Evolutionary conservation across 2,113 vertebrate species (phyloP).

Genomic region (Brienomyrus longianalis): DNA sequence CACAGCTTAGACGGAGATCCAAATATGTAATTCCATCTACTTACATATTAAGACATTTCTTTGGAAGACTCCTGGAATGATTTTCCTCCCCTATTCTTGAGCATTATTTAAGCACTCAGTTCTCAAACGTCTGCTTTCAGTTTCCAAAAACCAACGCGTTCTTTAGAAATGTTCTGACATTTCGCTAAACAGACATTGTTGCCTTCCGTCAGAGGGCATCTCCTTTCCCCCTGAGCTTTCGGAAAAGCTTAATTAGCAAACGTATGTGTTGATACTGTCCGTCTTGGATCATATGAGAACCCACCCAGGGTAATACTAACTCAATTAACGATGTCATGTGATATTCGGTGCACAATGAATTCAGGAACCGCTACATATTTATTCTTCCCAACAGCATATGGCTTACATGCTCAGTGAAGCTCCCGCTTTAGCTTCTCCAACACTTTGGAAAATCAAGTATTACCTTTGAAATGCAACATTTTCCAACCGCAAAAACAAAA

Average conservation of each 20-base stretch:
- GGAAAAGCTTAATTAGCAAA: not conserved
- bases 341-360: not conserved
- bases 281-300: not conserved
- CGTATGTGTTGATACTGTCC: not conserved
- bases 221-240: not conserved
- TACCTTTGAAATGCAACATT: not conserved
- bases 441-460: not conserved
- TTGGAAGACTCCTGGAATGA: conserved; percentile 61
- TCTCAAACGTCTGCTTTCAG: not conserved
- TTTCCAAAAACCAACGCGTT: not conserved
- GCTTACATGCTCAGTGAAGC: not conserved
- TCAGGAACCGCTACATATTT: not conserved
- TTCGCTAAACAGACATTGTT: not conserved
- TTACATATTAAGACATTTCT: conserved; percentile 38
- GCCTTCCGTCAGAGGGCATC: not conserved
- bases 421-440: not conserved
- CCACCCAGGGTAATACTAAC: not conserved
- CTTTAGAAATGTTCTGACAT: not conserved
- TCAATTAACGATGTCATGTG: not conserved
- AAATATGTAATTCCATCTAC: conserved; percentile 38
- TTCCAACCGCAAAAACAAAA: not conserved
- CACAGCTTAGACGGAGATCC: conserved; percentile 39
- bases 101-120: not conserved
- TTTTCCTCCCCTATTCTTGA: conserved; percentile 34
- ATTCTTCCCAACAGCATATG: not conserved